A percentile compares a stretch with the other conserved stretches of the same genome.
Conservation (phyloP, 2,797 vertebrate species). For the Amblyopsis hoosieri region DNA sequence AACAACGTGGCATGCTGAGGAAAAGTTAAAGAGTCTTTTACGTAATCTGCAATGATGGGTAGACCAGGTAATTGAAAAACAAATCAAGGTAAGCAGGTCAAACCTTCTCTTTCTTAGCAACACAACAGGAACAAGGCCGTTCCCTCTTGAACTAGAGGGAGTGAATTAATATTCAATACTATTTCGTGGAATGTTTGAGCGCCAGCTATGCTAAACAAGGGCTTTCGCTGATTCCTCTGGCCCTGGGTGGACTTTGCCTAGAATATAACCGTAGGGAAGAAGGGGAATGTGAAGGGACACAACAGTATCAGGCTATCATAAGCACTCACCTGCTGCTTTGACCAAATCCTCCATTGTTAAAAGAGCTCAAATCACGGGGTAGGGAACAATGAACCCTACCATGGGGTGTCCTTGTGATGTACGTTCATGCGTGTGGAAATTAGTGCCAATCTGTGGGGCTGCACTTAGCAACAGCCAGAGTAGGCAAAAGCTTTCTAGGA, state of each 20-base stretch:
- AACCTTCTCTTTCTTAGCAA: constrained; percentile 27
- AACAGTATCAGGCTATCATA: constrained; percentile 22
- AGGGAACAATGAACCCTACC: constrained; percentile 9
- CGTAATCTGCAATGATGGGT: background rate
- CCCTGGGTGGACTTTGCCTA: constrained; percentile 41
- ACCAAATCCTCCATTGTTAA: constrained; percentile 38
- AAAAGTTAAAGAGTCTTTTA: constrained; percentile 27
- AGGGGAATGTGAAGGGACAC: constrained; percentile 28
- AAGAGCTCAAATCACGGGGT: constrained; percentile 12
- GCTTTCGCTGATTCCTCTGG: constrained; percentile 48
- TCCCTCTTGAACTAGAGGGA: no score
- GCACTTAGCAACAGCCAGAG: background rate
- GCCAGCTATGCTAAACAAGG: constrained; percentile 54
- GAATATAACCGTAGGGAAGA: constrained; percentile 30
- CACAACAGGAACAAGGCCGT: no score
- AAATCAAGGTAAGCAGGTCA: constrained; percentile 20
- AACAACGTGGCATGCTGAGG: constrained; percentile 16
- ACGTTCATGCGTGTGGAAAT: background rate
- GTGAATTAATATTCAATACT: no score
- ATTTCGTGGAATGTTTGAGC: no score
- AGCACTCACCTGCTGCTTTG: constrained; percentile 14
- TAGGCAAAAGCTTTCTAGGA: no score
- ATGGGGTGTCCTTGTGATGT: constrained; percentile 5
- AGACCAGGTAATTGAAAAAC: constrained; percentile 17
- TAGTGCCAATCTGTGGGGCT: background rate